These are phyloP conservation scores for Parotocinclus haroldoi DNA, from an alignment of 2,797 vertebrate species.

Conservation along the genomic window DNA sequence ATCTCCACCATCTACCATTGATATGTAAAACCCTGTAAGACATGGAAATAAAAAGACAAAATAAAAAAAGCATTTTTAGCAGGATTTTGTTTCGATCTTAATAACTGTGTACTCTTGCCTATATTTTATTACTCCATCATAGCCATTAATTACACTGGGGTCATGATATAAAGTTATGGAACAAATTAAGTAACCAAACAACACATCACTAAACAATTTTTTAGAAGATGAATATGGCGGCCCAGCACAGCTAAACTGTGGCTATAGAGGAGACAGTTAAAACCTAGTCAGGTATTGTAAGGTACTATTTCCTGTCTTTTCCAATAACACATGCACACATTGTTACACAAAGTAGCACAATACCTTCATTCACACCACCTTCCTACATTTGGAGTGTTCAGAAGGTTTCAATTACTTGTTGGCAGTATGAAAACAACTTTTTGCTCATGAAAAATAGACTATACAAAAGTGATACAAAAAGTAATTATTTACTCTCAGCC, in stretches of 20 bases:
- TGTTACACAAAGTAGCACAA: conserved; percentile 30
- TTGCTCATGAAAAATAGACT: conserved; percentile 7
- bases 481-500: conserved; percentile 25
- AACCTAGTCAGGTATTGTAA: not conserved
- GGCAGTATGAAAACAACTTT: conserved; percentile 41
- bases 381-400: conserved; percentile 37
- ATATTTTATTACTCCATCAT: not conserved
- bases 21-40: conserved; percentile 70
- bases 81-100: not conserved
- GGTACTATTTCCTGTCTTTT: conserved; percentile 18
- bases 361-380: conserved; percentile 45
- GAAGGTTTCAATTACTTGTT: conserved; percentile 41
- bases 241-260: not conserved
- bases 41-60: conserved; percentile 2
- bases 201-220: not conserved
- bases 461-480: conserved; percentile 32
- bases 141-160: too few species aligned
- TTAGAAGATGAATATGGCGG: not conserved
- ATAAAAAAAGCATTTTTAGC: conserved; percentile 3
- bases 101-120: not conserved
- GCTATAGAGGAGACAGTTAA: conserved; percentile 1
- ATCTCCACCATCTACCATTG: conserved; percentile 73
- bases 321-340: not conserved
- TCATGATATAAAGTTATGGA: conserved; percentile 5
- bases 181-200: not conserved